A percentile compares a stretch with the other conserved stretches of the same genome.
These are phyloP conservation scores for Drosophila nigrodunni DNA, from an alignment of 1,140 invertebrate genomes.

Conservation along the genomic window DNA sequence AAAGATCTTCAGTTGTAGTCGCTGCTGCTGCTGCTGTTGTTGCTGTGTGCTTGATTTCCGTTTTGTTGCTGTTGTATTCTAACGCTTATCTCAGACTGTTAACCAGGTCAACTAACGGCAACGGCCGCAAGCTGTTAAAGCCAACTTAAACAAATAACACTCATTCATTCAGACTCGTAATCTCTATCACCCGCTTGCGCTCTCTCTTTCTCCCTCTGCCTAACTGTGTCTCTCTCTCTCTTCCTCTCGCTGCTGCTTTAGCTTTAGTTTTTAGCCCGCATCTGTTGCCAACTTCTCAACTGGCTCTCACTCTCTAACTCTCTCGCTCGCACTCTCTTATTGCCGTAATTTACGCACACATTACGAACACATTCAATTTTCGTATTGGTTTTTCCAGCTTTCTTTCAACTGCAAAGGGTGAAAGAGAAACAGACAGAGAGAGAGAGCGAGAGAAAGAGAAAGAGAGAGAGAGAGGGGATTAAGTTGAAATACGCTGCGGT, in stretches of 20 bases:
- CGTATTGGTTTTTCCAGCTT: conserved; percentile 50
- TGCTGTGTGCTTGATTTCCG: conserved; percentile 46
- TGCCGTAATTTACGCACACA: conserved; percentile 57
- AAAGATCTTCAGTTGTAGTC: conserved; percentile 42
- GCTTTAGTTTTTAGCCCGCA: conserved; percentile 6
- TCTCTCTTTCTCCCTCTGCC: conserved; percentile 2
- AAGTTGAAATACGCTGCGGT: background rate
- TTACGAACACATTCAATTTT: conserved; percentile 42
- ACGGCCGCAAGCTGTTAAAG: conserved; percentile 78
- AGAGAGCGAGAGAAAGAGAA: background rate
- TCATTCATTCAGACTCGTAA: conserved; percentile 54
- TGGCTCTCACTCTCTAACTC: background rate
- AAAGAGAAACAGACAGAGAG: background rate
- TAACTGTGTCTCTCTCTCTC: background rate
- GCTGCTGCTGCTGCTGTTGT: conserved; percentile 13
- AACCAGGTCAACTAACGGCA: conserved; percentile 81
- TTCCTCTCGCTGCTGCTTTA: conserved; percentile 15
- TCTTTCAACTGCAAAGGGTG: conserved; percentile 50
- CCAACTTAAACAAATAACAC: conserved; percentile 78
- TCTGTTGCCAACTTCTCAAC: conserved; percentile 1
- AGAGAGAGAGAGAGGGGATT: conserved; percentile 6
- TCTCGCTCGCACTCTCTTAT: background rate
- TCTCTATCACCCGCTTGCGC: conserved; percentile 27
- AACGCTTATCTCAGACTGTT: conserved; percentile 58
- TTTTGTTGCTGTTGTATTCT: conserved; percentile 57